phyloP scores from a whole-genome alignment of 2,888 invertebrate genomes.

The Platynereis dumerilii region DNA sequence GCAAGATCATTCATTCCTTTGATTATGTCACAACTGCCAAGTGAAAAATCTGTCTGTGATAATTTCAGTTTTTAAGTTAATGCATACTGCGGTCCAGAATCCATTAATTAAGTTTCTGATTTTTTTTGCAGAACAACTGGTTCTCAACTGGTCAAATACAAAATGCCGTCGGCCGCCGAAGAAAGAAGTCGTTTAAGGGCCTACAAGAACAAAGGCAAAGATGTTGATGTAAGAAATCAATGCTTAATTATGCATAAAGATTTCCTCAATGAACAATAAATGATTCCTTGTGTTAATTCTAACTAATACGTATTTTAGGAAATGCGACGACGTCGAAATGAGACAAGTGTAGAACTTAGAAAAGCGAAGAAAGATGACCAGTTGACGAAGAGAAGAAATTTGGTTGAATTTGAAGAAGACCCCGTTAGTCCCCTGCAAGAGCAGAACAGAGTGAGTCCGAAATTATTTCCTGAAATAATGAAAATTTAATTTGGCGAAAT shows the following conservation, averaged over 20 bases:
- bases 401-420: conserved; percentile 69
- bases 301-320: conserved; percentile 69
- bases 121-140: too few relatives aligned
- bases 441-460: conserved; percentile 36
- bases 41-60: too few relatives aligned
- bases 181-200: conserved; percentile 25
- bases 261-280: not conserved
- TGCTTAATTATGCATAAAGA: too few relatives aligned
- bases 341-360: conserved; percentile 87
- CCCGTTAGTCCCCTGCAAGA: conserved; percentile 57
- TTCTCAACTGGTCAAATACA: too few relatives aligned
- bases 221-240: conserved; percentile 55
- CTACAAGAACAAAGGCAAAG: conserved; percentile 62
- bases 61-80: too few relatives aligned
- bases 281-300: not conserved
- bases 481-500: not conserved
- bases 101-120: too few relatives aligned
- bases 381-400: conserved; percentile 86
- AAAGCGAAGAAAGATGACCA: conserved; percentile 95
- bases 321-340: conserved; percentile 85
- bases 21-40: too few relatives aligned
- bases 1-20: too few relatives aligned
- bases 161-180: too few relatives aligned
- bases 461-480: too few relatives aligned
- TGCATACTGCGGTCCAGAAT: too few relatives aligned